Base-by-base conservation (phyloP, 2,888 invertebrate species). In the Drosophila falleni region DNA sequence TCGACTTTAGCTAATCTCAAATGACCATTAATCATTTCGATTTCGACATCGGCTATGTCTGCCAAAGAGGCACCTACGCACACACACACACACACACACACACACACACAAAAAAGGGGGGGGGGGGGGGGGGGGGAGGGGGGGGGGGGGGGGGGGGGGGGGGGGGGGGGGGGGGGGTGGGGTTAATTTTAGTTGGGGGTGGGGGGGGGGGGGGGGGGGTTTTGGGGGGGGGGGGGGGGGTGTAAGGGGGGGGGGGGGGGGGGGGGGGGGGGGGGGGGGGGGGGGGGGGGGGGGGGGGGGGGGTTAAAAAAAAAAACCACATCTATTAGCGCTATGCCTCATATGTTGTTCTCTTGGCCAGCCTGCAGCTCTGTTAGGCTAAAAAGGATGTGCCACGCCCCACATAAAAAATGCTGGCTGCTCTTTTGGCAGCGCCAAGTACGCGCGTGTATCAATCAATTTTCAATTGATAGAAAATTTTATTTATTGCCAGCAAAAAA, bases 21-120 rank as follows among this genome's bases (percentile, higher is more conserved):
- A 79, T 87, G 87, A 78, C 86, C 88, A 89, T 89, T 88, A 89
- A 89, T 89, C 88, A 89, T 90, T 88, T 89, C 81, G 83, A 55
- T 74, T 77, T 71, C 71, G 80, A 78, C 78, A 78, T 73, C 67
- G 66, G 71, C 71, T 74, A 71, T 65, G 56, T 74, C 69, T 61
- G 26, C 31, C 46, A 15, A 68, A 60, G 59, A 61, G 55, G 39
- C 35, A 42, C 46, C 49, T 37, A 46, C 42, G 26, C 47, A 35
- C 51, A 39, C n/a, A 44, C 47, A 19, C 8, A 47, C 39, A 37
- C 31, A 31, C 9, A 29, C 8, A 29, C 29, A 1, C 29, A 29
- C 6, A n/a, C n/a, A n/a, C n/a, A n/a, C n/a, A n/a, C n/a, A n/a
- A n/a, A n/a, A n/a, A n/a, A n/a, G n/a, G n/a, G n/a, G n/a, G n/a